Evolutionary conservation across 2,888 invertebrate genomes (phyloP).

Genomic region (Drosophila multiciliata): DNA sequence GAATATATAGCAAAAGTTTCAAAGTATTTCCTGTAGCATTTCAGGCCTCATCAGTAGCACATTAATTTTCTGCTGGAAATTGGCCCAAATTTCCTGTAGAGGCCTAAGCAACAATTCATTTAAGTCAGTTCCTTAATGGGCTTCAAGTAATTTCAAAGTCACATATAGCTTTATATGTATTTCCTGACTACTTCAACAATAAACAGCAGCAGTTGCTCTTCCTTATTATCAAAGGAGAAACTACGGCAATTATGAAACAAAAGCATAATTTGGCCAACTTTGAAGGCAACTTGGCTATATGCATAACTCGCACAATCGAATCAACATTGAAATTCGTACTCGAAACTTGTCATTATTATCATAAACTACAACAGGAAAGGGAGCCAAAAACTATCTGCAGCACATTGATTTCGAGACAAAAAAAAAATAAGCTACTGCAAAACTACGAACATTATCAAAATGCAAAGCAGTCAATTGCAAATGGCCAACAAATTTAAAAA

Average conservation of each 20-base stretch:
- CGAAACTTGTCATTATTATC: constrained; percentile 47
- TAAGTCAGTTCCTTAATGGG: constrained; percentile 7
- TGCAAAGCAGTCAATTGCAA: constrained; percentile 59
- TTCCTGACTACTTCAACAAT: constrained; percentile 12
- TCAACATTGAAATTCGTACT: constrained; percentile 37
- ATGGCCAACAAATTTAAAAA: constrained; percentile 38
- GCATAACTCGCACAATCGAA: constrained; percentile 48
- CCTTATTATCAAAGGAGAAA: constrained; percentile 13
- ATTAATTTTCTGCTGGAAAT: background rate
- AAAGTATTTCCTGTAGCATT: background rate
- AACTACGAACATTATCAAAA: constrained; percentile 33
- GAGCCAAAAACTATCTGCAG: constrained; percentile 58
- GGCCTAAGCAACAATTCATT: background rate
- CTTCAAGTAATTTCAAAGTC: constrained; percentile 7
- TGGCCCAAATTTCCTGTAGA: background rate
- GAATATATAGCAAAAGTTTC: background rate
- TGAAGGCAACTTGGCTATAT: constrained; percentile 19
- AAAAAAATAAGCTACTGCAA: constrained; percentile 19
- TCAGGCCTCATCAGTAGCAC: background rate
- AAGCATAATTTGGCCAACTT: constrained; percentile 36
- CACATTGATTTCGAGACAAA: constrained; percentile 61
- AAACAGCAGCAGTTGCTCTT: constrained; percentile 1
- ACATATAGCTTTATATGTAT: constrained; percentile 4
- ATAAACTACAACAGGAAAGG: constrained; percentile 22
- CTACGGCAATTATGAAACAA: constrained; percentile 35